Conservation (phyloP, 2,113 vertebrate genomes). For the Ascaphus truei region DNA sequence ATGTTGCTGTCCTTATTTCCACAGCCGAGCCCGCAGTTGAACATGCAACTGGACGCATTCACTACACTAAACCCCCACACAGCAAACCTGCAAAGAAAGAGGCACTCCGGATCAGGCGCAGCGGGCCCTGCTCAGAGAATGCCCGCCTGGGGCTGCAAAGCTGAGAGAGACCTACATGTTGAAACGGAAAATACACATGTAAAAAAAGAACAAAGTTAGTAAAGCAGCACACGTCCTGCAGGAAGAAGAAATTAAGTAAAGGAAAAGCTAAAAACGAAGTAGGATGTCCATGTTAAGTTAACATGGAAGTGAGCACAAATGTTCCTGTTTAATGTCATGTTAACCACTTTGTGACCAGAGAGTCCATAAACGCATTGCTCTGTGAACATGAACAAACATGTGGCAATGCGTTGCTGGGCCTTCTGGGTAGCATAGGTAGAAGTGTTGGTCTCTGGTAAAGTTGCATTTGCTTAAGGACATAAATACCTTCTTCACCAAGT, state of each 20-base stretch:
- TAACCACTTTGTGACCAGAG: too few species aligned
- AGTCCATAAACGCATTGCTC: too few species aligned
- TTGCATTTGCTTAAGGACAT: too few species aligned
- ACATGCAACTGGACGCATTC: conserved; percentile 44
- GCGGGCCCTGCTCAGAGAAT: conserved; percentile 98
- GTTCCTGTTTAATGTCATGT: too few species aligned
- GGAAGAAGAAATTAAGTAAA: conserved; percentile 37
- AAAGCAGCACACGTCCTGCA: conserved; percentile 50
- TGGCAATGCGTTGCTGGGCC: too few species aligned
- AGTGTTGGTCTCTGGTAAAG: too few species aligned
- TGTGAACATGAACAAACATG: too few species aligned
- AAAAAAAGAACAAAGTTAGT: conserved; percentile 74
- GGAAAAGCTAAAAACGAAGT: conserved; percentile 21
- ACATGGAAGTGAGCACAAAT: background rate
- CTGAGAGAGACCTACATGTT: conserved; percentile 95
- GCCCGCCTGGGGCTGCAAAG: conserved; percentile 98
- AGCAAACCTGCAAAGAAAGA: conserved; percentile 99
- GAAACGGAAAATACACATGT: conserved; percentile 76
- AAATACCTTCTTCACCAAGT: too few species aligned
- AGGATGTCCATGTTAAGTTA: background rate
- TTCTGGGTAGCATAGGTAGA: too few species aligned
- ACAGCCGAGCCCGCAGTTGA: conserved; percentile 50
- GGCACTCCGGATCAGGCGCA: conserved; percentile 98
- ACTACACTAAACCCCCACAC: conserved; percentile 66
- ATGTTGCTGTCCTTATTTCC: conserved; percentile 76